These are phyloP conservation scores for Dolichotis patagonum DNA, from an alignment of 2,113 vertebrate genomes.

Conservation along the genomic window DNA sequence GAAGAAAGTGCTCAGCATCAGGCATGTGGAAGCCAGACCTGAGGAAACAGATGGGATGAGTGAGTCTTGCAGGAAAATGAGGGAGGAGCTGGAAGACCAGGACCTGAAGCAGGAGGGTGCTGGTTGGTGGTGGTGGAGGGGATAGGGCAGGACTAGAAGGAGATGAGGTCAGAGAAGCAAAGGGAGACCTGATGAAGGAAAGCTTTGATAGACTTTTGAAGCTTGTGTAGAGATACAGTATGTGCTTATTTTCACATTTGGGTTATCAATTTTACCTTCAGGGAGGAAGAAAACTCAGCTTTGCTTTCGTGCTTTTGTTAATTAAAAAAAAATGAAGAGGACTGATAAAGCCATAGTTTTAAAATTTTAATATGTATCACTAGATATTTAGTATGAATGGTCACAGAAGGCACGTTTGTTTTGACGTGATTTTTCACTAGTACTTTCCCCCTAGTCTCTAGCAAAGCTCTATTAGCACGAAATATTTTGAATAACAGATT, in stretches of 20 bases:
- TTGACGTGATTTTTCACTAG: background rate
- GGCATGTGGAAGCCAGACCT: background rate
- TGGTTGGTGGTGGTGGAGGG: background rate
- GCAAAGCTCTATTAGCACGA: background rate
- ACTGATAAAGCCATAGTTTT: background rate
- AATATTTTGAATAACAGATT: background rate
- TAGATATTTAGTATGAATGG: background rate
- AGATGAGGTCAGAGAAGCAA: constrained; percentile 19
- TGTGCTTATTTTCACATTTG: background rate
- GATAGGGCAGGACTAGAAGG: background rate
- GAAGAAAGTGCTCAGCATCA: background rate
- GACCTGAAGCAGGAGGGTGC: background rate
- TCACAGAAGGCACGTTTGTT: background rate
- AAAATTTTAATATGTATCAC: background rate
- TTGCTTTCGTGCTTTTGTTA: background rate
- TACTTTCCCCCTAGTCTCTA: background rate
- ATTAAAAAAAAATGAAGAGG: background rate
- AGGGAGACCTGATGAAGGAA: background rate
- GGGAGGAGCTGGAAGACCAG: background rate
- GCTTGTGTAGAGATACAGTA: constrained; percentile 15
- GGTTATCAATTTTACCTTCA: background rate
- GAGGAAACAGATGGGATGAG: background rate
- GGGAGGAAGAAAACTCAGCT: background rate
- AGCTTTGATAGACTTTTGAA: background rate
- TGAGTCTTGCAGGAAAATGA: background rate